A percentile compares a stretch with the other conserved stretches of the same genome.
phyloP scores from a whole-genome alignment of 2,888 invertebrate genomes.

The Stenchaetothrips biformis region DNA sequence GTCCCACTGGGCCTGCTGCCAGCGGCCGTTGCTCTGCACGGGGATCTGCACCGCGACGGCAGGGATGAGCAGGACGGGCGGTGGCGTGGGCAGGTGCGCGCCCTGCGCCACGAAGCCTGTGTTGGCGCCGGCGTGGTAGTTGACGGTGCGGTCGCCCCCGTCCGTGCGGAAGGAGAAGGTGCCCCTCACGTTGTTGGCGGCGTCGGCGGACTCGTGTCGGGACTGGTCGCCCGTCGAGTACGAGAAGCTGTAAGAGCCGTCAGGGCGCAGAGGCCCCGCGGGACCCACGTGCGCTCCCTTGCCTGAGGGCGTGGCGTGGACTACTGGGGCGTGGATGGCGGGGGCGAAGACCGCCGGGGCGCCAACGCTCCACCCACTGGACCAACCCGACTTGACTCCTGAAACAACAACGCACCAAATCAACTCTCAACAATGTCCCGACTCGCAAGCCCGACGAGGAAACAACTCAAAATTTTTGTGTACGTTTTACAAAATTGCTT shows the following conservation, averaged over 20 bases:
- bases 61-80: background rate
- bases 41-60: background rate
- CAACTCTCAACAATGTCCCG: background rate
- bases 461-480: too few species aligned
- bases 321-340: background rate
- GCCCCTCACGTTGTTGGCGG: constrained; percentile 37
- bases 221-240: constrained; percentile 37
- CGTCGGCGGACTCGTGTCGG: constrained; percentile 36
- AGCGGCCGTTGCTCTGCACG: background rate
- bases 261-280: constrained; percentile 29
- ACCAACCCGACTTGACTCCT: background rate
- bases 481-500: too few species aligned
- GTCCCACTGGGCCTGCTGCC: constrained; percentile 23
- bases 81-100: constrained; percentile 36
- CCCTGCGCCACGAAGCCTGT: constrained; percentile 42
- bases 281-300: background rate
- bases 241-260: constrained; percentile 40
- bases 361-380: background rate
- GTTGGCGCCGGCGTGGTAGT: constrained; percentile 40
- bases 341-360: background rate
- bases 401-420: background rate
- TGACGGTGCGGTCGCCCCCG: constrained; percentile 35
- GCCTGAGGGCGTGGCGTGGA: constrained; percentile 14
- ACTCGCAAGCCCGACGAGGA: background rate
- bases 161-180: constrained; percentile 37